Conservation (phyloP, 2,113 vertebrate species). For the Gallinago paraguaiae region DNA sequence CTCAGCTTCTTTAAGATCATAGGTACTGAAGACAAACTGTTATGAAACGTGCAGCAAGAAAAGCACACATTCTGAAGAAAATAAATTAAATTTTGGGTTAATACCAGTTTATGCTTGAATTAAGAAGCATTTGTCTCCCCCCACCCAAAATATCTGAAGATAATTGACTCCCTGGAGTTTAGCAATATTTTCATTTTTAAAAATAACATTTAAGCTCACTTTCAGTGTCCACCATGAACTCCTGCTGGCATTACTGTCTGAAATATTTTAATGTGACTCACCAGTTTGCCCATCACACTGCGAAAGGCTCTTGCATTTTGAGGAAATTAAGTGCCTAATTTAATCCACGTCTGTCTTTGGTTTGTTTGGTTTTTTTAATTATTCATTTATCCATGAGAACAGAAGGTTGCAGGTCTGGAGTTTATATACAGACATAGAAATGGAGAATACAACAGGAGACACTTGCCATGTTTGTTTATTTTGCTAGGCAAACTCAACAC, state of each 20-base stretch:
- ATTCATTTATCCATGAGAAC: conserved; percentile 51
- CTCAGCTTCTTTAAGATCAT: neutral
- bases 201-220: conserved; percentile 7
- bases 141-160: neutral
- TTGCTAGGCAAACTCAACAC: neutral
- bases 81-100: neutral
- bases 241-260: conserved; percentile 5
- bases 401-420: conserved; percentile 36
- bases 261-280: conserved; percentile 60
- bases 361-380: conserved; percentile 53
- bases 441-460: neutral
- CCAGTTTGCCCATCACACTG: conserved; percentile 36
- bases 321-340: conserved; percentile 67
- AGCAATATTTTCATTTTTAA: neutral
- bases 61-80: neutral
- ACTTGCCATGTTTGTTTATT: neutral
- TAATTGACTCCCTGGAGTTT: neutral
- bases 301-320: conserved; percentile 41
- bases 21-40: neutral
- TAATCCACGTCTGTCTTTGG: conserved; percentile 41
- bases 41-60: neutral
- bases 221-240: conserved; percentile 6
- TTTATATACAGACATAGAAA: conserved; percentile 30
- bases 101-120: neutral
- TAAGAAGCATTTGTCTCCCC: neutral